A percentile compares a stretch with the other conserved stretches of the same genome.
These are phyloP conservation scores for Isichthys henryi DNA, from an alignment of 2,113 vertebrate species.

Conservation along the genomic window DNA sequence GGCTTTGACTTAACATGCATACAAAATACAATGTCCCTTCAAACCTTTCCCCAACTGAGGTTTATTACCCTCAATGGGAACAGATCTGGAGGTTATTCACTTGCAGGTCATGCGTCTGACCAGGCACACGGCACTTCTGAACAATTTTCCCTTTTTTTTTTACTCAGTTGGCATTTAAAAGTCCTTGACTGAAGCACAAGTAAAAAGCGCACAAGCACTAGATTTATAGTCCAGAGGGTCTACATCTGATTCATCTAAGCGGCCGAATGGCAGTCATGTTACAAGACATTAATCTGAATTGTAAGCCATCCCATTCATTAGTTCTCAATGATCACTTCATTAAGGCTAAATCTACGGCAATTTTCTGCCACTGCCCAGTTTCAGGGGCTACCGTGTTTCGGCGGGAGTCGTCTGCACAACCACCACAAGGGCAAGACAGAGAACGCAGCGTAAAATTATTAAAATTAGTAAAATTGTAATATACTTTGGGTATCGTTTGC, in stretches of 20 bases:
- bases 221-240: not conserved
- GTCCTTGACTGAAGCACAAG: not conserved
- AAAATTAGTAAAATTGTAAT: no score
- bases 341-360: not conserved
- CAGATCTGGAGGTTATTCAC: not conserved
- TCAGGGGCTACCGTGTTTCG: not conserved
- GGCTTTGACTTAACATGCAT: not conserved
- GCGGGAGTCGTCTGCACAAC: not conserved
- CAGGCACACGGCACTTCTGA: not conserved
- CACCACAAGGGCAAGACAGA: not conserved
- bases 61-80: not conserved
- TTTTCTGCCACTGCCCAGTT: not conserved
- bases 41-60: not conserved
- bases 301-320: not conserved
- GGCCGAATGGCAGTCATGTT: not conserved
- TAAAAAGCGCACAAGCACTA: not conserved
- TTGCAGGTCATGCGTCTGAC: not conserved
- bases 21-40: not conserved
- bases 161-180: not conserved
- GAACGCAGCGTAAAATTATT: not conserved
- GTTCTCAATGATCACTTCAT: not conserved
- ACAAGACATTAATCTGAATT: not conserved
- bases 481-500: not conserved
- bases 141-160: not conserved
- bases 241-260: not conserved